Percentiles rank a stretch among this genome's conserved stretches.
Conservation (phyloP, 2,888 invertebrate species). For the Rhimphoctona megacephalus region DNA sequence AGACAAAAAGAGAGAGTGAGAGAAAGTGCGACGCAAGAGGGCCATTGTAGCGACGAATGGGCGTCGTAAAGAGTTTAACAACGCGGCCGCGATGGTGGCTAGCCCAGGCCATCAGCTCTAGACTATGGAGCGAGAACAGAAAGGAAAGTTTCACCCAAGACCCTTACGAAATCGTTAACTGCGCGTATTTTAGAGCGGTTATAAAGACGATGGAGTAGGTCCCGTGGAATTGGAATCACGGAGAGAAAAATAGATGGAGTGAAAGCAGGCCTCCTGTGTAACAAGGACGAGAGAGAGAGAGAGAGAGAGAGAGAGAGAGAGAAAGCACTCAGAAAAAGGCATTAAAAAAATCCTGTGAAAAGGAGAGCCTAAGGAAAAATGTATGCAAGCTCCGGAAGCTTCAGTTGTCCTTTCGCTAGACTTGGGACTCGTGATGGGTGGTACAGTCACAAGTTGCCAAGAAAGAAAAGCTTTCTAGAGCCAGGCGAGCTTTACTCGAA, state of each 20-base stretch:
- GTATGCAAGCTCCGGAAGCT: conserved; percentile 39
- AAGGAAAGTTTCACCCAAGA: conserved; percentile 78
- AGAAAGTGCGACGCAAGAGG: conserved; percentile 50
- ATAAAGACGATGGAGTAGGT: conserved; percentile 74
- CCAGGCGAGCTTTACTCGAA: conserved; percentile 54
- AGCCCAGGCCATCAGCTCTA: conserved; percentile 59
- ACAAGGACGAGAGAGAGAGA: neutral
- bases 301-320: neutral
- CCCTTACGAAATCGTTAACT: conserved; percentile 81
- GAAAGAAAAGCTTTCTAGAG: conserved; percentile 53
- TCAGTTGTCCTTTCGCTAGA: conserved; percentile 35
- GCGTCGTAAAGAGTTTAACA: conserved; percentile 83
- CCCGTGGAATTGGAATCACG: conserved; percentile 73
- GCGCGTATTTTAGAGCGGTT: conserved; percentile 80
- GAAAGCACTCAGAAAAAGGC: conserved; percentile 15
- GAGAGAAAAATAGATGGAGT: conserved; percentile 58
- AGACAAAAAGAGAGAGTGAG: conserved; percentile 31
- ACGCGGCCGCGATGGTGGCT: conserved; percentile 70
- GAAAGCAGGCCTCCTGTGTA: conserved; percentile 74
- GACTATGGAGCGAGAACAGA: conserved; percentile 69
- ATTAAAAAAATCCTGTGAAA: neutral
- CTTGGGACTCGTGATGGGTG: conserved; percentile 26
- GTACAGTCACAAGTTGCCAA: conserved; percentile 59
- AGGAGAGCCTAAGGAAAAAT: conserved; percentile 21
- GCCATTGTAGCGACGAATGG: conserved; percentile 80